Evolutionary conservation across 2,888 invertebrate genomes (phyloP), one percentile per base, ranked within the genome.

Genomic region (Tuberolachnus salignus): DNA sequence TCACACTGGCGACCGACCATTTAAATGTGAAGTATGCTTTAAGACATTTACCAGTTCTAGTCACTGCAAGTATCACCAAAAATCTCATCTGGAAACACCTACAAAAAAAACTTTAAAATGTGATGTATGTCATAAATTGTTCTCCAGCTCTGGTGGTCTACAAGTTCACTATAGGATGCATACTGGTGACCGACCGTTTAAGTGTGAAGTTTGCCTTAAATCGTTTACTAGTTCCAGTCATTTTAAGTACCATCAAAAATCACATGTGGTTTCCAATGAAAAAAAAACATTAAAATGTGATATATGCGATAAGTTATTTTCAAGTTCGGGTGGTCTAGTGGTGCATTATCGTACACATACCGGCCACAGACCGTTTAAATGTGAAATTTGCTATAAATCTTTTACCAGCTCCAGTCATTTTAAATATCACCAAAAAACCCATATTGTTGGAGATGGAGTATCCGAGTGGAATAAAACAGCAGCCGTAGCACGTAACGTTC

Each of bases 121-220:
- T 64, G 78, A 64, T 59, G 42, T 81, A 13, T 81, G 81, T 49
- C 78, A 71, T 14, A 78, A 78, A 64, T 46, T 71, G 42, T 78
- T 81, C 61, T 66, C 78, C 42, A 81, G 78, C 44, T 71, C 70
- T 19, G 69, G 81, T 26, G 78, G 78, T 8, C 71, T 81, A 21
- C 64, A 55, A 55, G 71, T 78, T 55, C 81, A 81, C 44, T 69
- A 71, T 11, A 75, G 78, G 16, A 64, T 74, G 64, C 81, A 81
- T 42, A 81, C 81, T 23, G 81, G 81, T 34, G 81, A 81, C 42
- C 81, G 81, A 9, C 81, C 81, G 26, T 81, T 81, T 13, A 81
- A 81, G 13, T 81, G 81, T 70, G 71, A 81, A 14, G n/a, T 78
- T 21, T 81, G 81, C 46, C 61, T 71, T n/a, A 78, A 78, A 11